These are phyloP conservation scores for Synanthedon tipuliformis DNA, from an alignment of 2,888 invertebrate genomes.

Conservation along the genomic window DNA sequence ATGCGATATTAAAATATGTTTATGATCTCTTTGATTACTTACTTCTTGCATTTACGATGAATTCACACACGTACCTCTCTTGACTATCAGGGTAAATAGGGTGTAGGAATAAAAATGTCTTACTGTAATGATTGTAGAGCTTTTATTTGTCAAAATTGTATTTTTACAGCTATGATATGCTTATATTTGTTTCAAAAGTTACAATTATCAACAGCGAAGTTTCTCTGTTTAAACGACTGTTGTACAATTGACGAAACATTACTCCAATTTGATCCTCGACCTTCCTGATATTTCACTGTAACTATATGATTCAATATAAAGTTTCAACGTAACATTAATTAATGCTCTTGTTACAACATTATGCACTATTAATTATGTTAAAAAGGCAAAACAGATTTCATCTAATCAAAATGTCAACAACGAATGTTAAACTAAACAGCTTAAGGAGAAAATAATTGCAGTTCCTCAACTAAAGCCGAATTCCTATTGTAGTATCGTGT, in stretches of 20 bases:
- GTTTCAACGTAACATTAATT: constrained; percentile 49
- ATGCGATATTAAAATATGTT: not conserved
- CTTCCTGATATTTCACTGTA: constrained; percentile 51
- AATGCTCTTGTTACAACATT: constrained; percentile 59
- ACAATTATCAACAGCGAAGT: constrained; percentile 72
- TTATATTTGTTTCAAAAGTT: constrained; percentile 81
- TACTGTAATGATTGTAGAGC: constrained; percentile 72
- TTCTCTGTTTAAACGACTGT: constrained; percentile 41
- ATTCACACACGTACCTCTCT: constrained; percentile 17
- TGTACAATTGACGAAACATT: constrained; percentile 63
- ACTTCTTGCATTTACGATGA: no score
- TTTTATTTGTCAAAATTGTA: constrained; percentile 86
- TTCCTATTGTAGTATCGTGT: no score
- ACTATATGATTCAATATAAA: constrained; percentile 17
- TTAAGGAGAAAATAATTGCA: constrained; percentile 42
- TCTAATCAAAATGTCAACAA: constrained; percentile 69
- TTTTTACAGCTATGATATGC: constrained; percentile 95
- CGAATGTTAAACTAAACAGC: constrained; percentile 66
- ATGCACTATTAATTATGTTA: constrained; percentile 64
- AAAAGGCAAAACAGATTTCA: constrained; percentile 62
- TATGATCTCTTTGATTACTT: not conserved
- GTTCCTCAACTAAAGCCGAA: constrained; percentile 20
- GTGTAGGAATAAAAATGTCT: constrained; percentile 31
- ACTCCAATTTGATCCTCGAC: constrained; percentile 49
- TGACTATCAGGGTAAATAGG: not conserved